Base-by-base conservation (phyloP, 2,113 vertebrate species). In the Uria lomvia region DNA sequence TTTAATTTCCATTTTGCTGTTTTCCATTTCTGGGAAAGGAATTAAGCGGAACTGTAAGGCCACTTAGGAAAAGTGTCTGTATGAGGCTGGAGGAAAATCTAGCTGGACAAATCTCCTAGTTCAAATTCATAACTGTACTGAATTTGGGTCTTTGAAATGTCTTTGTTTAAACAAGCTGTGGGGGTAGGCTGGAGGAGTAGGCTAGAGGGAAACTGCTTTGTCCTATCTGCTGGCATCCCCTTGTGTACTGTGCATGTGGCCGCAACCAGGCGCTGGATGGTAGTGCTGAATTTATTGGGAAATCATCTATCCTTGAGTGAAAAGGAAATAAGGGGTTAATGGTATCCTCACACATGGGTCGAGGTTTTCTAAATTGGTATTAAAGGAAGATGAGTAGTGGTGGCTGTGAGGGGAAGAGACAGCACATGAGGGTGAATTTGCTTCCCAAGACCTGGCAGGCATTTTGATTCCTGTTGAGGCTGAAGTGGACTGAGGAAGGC, bases 1-100 rank as follows among this genome's bases (percentile, higher is more conserved):
- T 67, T 81, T 56, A 77, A 92, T 93, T 90, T 93, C 43, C 65
- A 81, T 88, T 94, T 93, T 88, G 71, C 71, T 58, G 38, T 62
- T 95, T 94, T 93, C 59, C 17, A 9, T 81, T 96, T 87, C 72
- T 89, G 68, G 73, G 84, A 89, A 91, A 66, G 2, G 9, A 80
- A 66, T 86, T 91, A 84, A 95, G 76, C 59, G 77, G 82, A 71
- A 40, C 40, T 66, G 73, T 67, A 66, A 91, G 47, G 52, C 55
- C 38, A 47, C 68, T 78, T 91, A 89, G 43, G 59, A 36, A 32
- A 76, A 30, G 84, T 43, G n/a, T 62, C 75, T 79, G 12, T 53
- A 19, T 60, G 42, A 88, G 59, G 10, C 55, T 86, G 42, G 43
- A 89, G 42, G 63, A 89, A 77, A 89, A 83, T 59, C 32, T 43